Conservation (phyloP, 2,888 invertebrate genomes). For the Dugesia japonica region DNA sequence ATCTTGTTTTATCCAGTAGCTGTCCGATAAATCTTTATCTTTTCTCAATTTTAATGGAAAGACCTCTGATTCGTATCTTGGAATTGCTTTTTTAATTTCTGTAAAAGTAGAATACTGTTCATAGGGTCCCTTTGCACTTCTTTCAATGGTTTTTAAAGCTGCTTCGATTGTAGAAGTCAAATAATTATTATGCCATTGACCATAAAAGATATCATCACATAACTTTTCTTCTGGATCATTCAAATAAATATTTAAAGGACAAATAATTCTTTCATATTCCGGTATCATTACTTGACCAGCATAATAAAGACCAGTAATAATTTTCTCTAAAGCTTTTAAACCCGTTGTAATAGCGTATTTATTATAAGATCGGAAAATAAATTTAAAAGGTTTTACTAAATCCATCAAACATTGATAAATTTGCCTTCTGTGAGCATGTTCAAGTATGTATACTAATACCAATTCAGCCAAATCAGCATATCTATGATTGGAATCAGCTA, state of each 20-base stretch:
- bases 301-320: neutral
- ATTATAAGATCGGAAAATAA: constrained; percentile 1
- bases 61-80: neutral
- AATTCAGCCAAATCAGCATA: neutral
- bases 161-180: neutral
- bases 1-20: neutral
- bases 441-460: neutral
- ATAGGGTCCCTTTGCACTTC: neutral
- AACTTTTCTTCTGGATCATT: neutral
- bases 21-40: neutral
- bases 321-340: neutral
- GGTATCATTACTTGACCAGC: neutral
- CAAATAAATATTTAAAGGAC: neutral
- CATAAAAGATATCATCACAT: constrained; percentile 1
- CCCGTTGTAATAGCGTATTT: neutral
- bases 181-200: constrained; percentile 7
- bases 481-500: neutral
- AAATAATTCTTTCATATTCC: neutral
- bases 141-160: neutral
- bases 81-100: constrained; percentile 2
- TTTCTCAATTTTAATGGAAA: neutral
- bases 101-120: neutral
- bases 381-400: neutral
- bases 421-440: neutral
- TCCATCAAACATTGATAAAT: neutral